phyloP scores from a whole-genome alignment of 2,113 vertebrate species.

The Hirundichthys speculiger region DNA sequence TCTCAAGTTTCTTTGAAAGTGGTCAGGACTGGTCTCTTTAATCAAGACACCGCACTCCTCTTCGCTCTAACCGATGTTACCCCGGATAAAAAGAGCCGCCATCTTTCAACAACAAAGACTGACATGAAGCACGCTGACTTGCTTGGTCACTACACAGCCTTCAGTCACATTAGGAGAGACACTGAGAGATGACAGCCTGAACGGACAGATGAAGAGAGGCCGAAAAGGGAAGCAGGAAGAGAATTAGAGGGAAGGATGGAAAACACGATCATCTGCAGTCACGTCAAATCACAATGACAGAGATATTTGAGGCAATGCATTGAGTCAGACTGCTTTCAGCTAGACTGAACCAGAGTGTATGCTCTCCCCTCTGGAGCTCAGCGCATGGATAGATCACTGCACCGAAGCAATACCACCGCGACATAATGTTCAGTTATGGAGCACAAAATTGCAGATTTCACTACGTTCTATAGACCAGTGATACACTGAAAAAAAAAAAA shows the following conservation, averaged over 20 bases:
- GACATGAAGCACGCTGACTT: slow-evolving; percentile 17
- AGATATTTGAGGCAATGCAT: slow-evolving; percentile 40
- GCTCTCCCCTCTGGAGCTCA: slow-evolving; percentile 8
- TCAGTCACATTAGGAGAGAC: slow-evolving; percentile 43
- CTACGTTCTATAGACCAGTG: neutral
- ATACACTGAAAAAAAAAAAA: slow-evolving; percentile 4
- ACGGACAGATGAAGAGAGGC: slow-evolving; percentile 38
- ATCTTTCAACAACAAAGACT: slow-evolving; percentile 7
- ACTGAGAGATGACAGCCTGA: slow-evolving; percentile 51
- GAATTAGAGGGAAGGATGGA: slow-evolving; percentile 9
- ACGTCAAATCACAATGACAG: slow-evolving; percentile 41
- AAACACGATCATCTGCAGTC: slow-evolving; percentile 57
- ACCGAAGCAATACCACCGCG: neutral
- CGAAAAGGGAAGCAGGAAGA: slow-evolving; percentile 18
- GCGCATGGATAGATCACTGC: neutral
- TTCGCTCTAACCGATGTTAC: too few relatives aligned
- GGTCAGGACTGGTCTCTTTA: too few relatives aligned
- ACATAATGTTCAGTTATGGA: too few relatives aligned
- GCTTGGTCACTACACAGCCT: slow-evolving; percentile 60
- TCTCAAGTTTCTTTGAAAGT: too few relatives aligned
- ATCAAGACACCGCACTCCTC: too few relatives aligned
- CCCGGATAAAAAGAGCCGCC: neutral
- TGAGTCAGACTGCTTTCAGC: slow-evolving; percentile 33
- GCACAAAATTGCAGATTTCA: neutral
- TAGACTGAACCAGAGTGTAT: neutral